phyloP scores from a whole-genome alignment of 2,888 invertebrate genomes.

The Psylliodes chrysocephalus region DNA sequence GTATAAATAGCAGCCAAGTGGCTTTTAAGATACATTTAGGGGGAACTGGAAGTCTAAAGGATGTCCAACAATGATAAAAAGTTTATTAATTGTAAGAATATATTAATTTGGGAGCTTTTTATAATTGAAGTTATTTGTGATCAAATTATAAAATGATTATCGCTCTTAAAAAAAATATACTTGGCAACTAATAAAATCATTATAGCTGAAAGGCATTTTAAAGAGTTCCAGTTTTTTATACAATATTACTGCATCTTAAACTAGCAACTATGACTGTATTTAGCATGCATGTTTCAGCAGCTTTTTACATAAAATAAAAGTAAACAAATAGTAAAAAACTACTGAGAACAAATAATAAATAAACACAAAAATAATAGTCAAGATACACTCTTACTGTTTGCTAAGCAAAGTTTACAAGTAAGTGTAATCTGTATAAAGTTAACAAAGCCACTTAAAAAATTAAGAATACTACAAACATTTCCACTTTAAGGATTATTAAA shows the following conservation, averaged over 20 bases:
- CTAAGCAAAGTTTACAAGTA: conserved; percentile 44
- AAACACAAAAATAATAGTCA: conserved; percentile 53
- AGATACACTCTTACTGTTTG: conserved; percentile 53
- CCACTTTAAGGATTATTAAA: too few species aligned
- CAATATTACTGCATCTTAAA: conserved; percentile 20
- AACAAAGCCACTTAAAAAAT: background rate
- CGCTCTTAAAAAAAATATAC: too few species aligned
- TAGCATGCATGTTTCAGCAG: conserved; percentile 35
- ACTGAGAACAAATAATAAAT: conserved; percentile 42
- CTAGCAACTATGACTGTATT: conserved; percentile 40
- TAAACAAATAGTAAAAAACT: conserved; percentile 40
- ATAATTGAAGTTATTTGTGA: too few species aligned
- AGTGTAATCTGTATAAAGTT: conserved; percentile 5
- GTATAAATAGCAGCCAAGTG: conserved; percentile 43
- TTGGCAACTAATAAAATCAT: conserved; percentile 25
- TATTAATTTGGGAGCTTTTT: too few species aligned
- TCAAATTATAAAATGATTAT: too few species aligned
- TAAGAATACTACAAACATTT: background rate
- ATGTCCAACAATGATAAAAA: conserved; percentile 25
- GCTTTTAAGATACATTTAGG: background rate
- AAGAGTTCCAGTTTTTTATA: conserved; percentile 11
- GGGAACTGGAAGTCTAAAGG: conserved; percentile 6
- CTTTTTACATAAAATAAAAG: conserved; percentile 25
- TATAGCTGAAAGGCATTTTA: conserved; percentile 26
- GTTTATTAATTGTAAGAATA: conserved; percentile 17